Evolutionary conservation across 2,113 vertebrate genomes (phyloP).

Genomic region (Cyprinodon tularosa): DNA sequence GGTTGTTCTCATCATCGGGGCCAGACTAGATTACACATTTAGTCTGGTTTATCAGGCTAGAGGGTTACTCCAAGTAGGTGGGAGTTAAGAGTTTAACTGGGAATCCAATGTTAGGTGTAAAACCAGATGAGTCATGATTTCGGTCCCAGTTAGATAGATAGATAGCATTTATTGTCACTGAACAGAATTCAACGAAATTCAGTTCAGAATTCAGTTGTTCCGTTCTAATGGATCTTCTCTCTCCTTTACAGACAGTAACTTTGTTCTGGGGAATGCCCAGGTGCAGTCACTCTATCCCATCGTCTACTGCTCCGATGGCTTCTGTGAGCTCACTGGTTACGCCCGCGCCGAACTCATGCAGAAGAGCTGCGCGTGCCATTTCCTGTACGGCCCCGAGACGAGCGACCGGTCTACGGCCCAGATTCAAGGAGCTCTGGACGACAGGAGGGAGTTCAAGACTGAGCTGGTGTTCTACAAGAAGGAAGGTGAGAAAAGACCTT

Average conservation of each 20-base stretch:
- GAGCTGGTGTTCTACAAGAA: constrained; percentile 86
- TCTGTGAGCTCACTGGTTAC: constrained; percentile 86
- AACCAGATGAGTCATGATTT: neutral
- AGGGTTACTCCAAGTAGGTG: no score
- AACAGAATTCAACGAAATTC: no score
- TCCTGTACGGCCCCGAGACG: constrained; percentile 84
- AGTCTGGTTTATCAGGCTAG: no score
- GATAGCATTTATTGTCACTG: no score
- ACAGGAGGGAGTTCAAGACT: constrained; percentile 83
- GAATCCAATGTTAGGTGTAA: neutral
- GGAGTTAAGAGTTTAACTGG: no score
- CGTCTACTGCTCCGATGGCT: constrained; percentile 86
- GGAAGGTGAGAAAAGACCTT: constrained; percentile 71
- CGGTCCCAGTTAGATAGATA: no score
- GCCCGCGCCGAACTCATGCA: constrained; percentile 86
- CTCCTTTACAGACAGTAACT: constrained; percentile 82
- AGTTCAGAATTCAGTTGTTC: no score
- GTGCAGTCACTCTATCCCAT: constrained; percentile 85
- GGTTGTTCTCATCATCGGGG: no score
- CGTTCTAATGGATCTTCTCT: neutral
- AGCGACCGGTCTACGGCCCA: constrained; percentile 79
- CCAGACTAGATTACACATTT: no score
- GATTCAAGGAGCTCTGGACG: constrained; percentile 83
- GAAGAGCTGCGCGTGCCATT: constrained; percentile 85
- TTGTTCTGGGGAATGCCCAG: constrained; percentile 86